Conservation (phyloP, 2,888 invertebrate species). For the Myathropa florea region DNA sequence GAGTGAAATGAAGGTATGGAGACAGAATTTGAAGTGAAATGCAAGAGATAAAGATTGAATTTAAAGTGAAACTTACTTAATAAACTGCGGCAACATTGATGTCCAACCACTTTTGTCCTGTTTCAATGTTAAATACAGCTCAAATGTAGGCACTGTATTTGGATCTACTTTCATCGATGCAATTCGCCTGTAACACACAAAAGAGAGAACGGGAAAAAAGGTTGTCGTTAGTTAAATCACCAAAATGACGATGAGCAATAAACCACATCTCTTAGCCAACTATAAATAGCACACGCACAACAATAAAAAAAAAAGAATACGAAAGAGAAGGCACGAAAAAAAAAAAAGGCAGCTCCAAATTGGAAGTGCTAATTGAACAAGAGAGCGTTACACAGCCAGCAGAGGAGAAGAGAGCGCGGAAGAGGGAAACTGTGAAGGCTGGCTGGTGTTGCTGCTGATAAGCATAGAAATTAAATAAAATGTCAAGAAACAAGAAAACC, state of each 20-base stretch:
- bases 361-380: slow-evolving; percentile 54
- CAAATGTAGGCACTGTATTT: slow-evolving; percentile 93
- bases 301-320: neutral
- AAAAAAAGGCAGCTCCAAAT: slow-evolving; percentile 46
- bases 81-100: slow-evolving; percentile 91
- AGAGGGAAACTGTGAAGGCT: slow-evolving; percentile 24
- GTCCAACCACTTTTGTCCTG: slow-evolving; percentile 94
- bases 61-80: slow-evolving; percentile 87
- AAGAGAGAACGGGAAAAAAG: slow-evolving; percentile 33
- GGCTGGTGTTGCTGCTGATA: slow-evolving; percentile 31
- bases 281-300: slow-evolving; percentile 54
- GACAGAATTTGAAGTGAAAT: neutral
- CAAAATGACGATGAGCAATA: slow-evolving; percentile 3
- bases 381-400: slow-evolving; percentile 4
- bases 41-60: too few species aligned
- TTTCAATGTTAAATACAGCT: slow-evolving; percentile 92
- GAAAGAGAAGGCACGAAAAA: neutral
- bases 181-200: slow-evolving; percentile 82
- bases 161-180: slow-evolving; percentile 93
- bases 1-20: too few species aligned
- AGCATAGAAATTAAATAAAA: slow-evolving; percentile 44
- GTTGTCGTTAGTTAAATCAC: slow-evolving; percentile 4
- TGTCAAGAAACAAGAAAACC: slow-evolving; percentile 29
- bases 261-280: slow-evolving; percentile 33
- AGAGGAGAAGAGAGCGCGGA: neutral